A percentile compares a stretch with the other conserved stretches of the same genome.
Conservation (phyloP, 2,888 invertebrate genomes). For the Chrysina gloriosa region DNA sequence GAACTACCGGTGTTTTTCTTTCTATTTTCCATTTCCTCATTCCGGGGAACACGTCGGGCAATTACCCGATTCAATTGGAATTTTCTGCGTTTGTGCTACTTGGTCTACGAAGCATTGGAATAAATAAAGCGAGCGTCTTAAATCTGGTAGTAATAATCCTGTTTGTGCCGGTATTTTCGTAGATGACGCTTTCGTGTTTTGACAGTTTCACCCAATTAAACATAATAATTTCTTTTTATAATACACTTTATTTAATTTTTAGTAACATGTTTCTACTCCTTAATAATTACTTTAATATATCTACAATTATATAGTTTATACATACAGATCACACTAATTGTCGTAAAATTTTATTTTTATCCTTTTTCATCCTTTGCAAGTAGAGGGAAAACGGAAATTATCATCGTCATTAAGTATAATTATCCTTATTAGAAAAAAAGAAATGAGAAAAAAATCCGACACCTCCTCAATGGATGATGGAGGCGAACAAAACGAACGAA, state of each 20-base stretch:
- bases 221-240: constrained; percentile 57
- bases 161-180: constrained; percentile 6
- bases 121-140: too few species aligned
- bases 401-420: constrained; percentile 22
- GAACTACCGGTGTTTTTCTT: not conserved
- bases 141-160: too few species aligned
- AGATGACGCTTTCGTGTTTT: not conserved
- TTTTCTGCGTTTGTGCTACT: too few species aligned
- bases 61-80: too few species aligned
- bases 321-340: constrained; percentile 63
- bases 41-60: too few species aligned
- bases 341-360: constrained; percentile 41
- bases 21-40: not conserved
- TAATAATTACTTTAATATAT: constrained; percentile 62
- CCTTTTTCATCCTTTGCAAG: not conserved
- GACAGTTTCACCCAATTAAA: constrained; percentile 53
- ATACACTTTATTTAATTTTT: constrained; percentile 60
- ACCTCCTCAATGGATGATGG: not conserved
- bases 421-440: not conserved
- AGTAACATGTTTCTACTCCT: constrained; percentile 60
- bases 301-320: constrained; percentile 62
- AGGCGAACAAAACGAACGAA: not conserved
- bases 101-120: too few species aligned
- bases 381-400: constrained; percentile 18
- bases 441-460: not conserved